These are phyloP conservation scores for Lacerta bilineata DNA, from an alignment of 2,797 vertebrate genomes.

Conservation along the genomic window DNA sequence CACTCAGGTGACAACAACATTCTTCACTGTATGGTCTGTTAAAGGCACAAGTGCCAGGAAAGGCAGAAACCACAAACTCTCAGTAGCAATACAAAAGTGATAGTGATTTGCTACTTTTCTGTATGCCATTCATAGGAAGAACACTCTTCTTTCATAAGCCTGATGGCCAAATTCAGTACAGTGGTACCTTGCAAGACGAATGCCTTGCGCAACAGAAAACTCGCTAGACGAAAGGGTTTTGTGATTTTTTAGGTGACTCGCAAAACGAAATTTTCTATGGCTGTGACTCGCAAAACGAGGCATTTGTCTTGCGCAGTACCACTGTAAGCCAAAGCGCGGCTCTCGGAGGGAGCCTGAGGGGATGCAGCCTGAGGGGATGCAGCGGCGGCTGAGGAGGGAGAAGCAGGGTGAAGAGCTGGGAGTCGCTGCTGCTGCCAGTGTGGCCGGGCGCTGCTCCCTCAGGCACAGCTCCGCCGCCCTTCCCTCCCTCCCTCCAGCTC, in stretches of 20 bases:
- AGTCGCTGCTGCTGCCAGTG: neutral
- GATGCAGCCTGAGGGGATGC: too few species aligned
- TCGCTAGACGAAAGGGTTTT: too few species aligned
- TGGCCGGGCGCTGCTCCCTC: neutral
- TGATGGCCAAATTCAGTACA: neutral
- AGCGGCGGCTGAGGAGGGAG: too few species aligned
- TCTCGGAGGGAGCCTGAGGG: too few species aligned
- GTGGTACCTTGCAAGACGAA: too few species aligned
- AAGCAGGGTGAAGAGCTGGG: too few species aligned
- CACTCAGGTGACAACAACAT: neutral
- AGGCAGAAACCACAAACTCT: neutral
- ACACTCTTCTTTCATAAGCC: neutral
- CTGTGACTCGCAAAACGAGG: too few species aligned
- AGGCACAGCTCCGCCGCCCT: neutral
- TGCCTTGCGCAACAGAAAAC: too few species aligned
- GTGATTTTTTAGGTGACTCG: too few species aligned
- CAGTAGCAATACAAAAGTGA: constrained; percentile 6
- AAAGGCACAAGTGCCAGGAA: neutral
- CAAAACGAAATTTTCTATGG: too few species aligned
- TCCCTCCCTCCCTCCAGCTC: neutral
- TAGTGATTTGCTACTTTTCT: neutral
- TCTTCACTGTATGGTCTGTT: neutral
- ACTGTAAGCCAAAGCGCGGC: too few species aligned
- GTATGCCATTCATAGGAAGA: neutral
- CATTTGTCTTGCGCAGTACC: too few species aligned